Percentiles rank a stretch among this genome's conserved stretches.
Evolutionary conservation across 2,113 vertebrate species (phyloP).

Genomic region (Fukomys damarensis): DNA sequence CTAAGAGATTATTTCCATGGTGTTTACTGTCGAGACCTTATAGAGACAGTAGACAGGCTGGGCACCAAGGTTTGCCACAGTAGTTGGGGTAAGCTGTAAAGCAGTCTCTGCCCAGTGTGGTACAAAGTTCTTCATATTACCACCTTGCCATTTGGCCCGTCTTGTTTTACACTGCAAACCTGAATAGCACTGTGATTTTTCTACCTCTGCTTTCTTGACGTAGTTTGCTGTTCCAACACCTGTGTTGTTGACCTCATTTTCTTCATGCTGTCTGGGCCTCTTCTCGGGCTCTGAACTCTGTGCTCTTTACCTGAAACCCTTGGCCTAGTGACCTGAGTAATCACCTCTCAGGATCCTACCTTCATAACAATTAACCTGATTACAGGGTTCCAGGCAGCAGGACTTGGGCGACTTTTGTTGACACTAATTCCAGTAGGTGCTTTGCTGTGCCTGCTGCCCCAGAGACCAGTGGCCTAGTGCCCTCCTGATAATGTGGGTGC

Average conservation of each 20-base stretch:
- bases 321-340: slow-evolving; percentile 60
- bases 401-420: not conserved
- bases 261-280: slow-evolving; percentile 31
- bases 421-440: slow-evolving; percentile 15
- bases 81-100: not conserved
- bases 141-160: not conserved
- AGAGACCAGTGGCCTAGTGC: slow-evolving; percentile 56
- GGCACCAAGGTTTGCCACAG: not conserved
- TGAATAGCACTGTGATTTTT: not conserved
- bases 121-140: not conserved
- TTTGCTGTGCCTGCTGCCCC: slow-evolving; percentile 36
- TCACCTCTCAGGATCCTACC: slow-evolving; percentile 48
- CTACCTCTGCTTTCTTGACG: not conserved
- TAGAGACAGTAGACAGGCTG: not conserved
- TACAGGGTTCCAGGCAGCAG: slow-evolving; percentile 12
- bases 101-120: not conserved
- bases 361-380: slow-evolving; percentile 61
- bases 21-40: not conserved
- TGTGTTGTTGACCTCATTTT: slow-evolving; percentile 66
- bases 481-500: slow-evolving; percentile 43
- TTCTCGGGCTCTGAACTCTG: slow-evolving; percentile 51
- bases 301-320: slow-evolving; percentile 59
- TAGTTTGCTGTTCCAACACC: slow-evolving; percentile 31
- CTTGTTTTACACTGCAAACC: not conserved
- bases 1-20: not conserved